Percentiles rank a stretch among this genome's conserved stretches.
Evolutionary conservation across 2,888 invertebrate genomes (phyloP).

Genomic region (Euspilapteryx auroguttella): DNA sequence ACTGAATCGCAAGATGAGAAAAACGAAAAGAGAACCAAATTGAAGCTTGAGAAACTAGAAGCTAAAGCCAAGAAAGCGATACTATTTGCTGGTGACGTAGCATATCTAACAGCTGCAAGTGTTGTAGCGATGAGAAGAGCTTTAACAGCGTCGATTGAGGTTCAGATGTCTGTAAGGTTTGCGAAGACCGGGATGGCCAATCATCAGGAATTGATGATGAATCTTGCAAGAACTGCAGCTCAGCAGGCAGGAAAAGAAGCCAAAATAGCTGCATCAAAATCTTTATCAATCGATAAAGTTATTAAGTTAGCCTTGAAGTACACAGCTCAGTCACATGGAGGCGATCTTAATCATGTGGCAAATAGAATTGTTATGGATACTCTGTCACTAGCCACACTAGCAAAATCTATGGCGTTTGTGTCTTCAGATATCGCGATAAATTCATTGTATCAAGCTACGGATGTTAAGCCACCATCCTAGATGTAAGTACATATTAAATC

Average conservation of each 20-base stretch:
- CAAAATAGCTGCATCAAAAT: slow-evolving; percentile 42
- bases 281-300: slow-evolving; percentile 40
- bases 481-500: no score
- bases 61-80: slow-evolving; percentile 50
- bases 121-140: slow-evolving; percentile 49
- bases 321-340: slow-evolving; percentile 44
- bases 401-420: slow-evolving; percentile 52
- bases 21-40: slow-evolving; percentile 33
- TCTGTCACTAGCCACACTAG: slow-evolving; percentile 37
- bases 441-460: slow-evolving; percentile 46
- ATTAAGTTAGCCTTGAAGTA: slow-evolving; percentile 45
- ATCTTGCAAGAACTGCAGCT: slow-evolving; percentile 48
- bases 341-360: slow-evolving; percentile 43
- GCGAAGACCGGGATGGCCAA: slow-evolving; percentile 49
- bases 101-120: slow-evolving; percentile 46
- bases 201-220: slow-evolving; percentile 53
- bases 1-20: slow-evolving; percentile 24
- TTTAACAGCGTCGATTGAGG: slow-evolving; percentile 47
- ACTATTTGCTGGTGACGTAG: slow-evolving; percentile 49
- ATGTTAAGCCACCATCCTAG: slow-evolving; percentile 37
- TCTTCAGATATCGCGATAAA: slow-evolving; percentile 51
- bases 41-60: slow-evolving; percentile 37
- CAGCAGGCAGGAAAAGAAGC: slow-evolving; percentile 54
- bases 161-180: slow-evolving; percentile 44
- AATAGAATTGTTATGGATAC: slow-evolving; percentile 51